Base-by-base conservation (phyloP, 2,888 invertebrate genomes). In the Euspilapteryx auroguttella region DNA sequence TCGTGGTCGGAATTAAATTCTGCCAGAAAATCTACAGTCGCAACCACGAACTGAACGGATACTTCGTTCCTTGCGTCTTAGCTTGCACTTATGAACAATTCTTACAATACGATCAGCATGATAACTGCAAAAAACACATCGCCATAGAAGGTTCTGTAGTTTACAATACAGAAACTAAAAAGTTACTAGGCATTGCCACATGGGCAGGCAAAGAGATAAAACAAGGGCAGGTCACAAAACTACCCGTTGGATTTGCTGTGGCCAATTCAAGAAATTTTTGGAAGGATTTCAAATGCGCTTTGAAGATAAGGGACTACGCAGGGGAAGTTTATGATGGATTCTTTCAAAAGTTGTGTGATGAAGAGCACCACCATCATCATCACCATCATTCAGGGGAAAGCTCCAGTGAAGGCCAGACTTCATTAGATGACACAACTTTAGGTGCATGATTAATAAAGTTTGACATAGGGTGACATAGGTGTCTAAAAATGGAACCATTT, bases 1-100 rank as follows among this genome's bases (percentile, higher is more conserved):
- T n/a, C n/a, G n/a, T n/a, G 1, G 37, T 51, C 4, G 41, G 45
- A 24, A 35, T 52, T 2, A 39, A 50, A 1, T 21, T 63, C 4
- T 66, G 64, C 30, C 13, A 36, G 0, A 36, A 40, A 2, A 45
- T 61, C 6, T 34, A 17, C 17, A 17, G 17, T 17, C 5, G 17
- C 5, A 5, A 8, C 8, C 8, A 54, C 2, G 40, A 49, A 1
- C 31, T 37, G 14, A 34, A 38, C 12, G 30, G 36, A 3, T 39
- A 2, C 14, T 33, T 1, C 52, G 45, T 0, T 57, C 50, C 37
- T 1, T 37, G 37, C 17, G 34, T 24, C 21, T 23, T 20, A 7
- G 1, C 21, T 2, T 38, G 38, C 17, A 12, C 1, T 12, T 4
- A 8, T 0, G 9, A 8, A 12, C 12, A 21, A 13, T 28, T 8